Evolutionary conservation across 1,140 invertebrate species (phyloP).

Genomic region (Schlechtendalia chinensis): DNA sequence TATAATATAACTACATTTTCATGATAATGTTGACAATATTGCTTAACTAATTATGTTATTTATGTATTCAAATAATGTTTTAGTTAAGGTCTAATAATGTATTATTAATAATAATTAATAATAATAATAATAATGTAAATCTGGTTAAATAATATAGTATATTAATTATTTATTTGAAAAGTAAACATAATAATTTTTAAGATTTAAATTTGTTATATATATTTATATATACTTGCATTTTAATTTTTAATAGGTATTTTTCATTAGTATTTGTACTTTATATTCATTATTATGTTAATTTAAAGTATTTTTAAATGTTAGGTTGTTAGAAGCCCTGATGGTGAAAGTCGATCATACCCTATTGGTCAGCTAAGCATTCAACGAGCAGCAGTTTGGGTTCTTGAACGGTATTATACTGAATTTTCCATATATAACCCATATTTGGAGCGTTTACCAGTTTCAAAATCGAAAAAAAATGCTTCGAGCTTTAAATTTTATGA

Average conservation of each 20-base stretch:
- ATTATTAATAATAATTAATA: too few species aligned
- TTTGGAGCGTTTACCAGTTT: constrained; percentile 82
- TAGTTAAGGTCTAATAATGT: too few species aligned
- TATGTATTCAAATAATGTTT: background rate
- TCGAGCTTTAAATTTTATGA: constrained; percentile 95
- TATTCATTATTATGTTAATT: too few species aligned
- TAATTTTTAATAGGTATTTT: too few species aligned
- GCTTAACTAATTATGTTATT: background rate
- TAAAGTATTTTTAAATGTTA: constrained; percentile 52
- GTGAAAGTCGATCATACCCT: constrained; percentile 77
- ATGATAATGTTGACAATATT: background rate
- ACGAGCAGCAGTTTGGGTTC: constrained; percentile 86
- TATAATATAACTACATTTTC: too few species aligned
- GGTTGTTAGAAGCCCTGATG: constrained; percentile 91
- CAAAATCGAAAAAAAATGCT: constrained; percentile 75
- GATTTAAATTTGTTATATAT: constrained; percentile 1
- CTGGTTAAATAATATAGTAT: too few species aligned
- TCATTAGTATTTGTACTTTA: too few species aligned
- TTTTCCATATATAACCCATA: constrained; percentile 97
- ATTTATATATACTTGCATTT: background rate
- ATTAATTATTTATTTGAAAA: background rate
- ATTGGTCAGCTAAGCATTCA: constrained; percentile 93
- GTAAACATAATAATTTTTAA: background rate
- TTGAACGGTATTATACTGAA: constrained; percentile 94
- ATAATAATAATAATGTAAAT: too few species aligned